A percentile compares a stretch with the other conserved stretches of the same genome.
Evolutionary conservation across 2,888 invertebrate genomes (phyloP).

Genomic region (Acleris emargana): DNA sequence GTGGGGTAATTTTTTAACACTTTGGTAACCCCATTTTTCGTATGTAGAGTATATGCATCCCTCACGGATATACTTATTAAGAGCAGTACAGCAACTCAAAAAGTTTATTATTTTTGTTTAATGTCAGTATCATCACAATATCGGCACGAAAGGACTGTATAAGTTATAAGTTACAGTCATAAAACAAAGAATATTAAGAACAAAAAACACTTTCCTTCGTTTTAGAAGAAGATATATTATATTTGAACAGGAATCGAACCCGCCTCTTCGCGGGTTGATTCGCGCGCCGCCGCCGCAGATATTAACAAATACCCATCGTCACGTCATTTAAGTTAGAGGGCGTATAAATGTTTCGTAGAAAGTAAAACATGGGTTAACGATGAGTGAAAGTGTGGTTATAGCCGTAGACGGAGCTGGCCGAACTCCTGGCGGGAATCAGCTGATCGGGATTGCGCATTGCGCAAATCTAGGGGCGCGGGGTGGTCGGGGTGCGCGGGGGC

Average conservation of each 20-base stretch:
- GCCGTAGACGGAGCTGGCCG: conserved; percentile 56
- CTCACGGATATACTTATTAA: too few species aligned
- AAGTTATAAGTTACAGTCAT: background rate
- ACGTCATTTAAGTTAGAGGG: conserved; percentile 7
- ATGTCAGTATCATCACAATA: too few species aligned
- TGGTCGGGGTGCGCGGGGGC: conserved; percentile 39
- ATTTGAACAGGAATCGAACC: background rate
- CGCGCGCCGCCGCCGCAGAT: background rate
- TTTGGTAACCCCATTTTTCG: too few species aligned
- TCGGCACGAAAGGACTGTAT: too few species aligned
- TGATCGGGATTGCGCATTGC: conserved; percentile 82
- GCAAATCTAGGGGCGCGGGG: conserved; percentile 72
- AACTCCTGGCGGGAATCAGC: conserved; percentile 82
- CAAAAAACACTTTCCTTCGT: background rate
- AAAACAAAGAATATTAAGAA: background rate
- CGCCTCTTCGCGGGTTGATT: background rate
- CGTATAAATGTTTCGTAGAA: conserved; percentile 31
- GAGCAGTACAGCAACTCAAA: too few species aligned
- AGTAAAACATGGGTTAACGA: conserved; percentile 35
- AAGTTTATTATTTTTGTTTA: too few species aligned
- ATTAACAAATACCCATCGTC: conserved; percentile 9
- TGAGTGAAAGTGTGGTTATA: conserved; percentile 56
- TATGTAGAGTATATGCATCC: too few species aligned
- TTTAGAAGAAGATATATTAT: background rate
- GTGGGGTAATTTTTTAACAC: too few species aligned